These are phyloP conservation scores for Trachops cirrhosus DNA, from an alignment of 2,797 vertebrate genomes.

Conservation along the genomic window DNA sequence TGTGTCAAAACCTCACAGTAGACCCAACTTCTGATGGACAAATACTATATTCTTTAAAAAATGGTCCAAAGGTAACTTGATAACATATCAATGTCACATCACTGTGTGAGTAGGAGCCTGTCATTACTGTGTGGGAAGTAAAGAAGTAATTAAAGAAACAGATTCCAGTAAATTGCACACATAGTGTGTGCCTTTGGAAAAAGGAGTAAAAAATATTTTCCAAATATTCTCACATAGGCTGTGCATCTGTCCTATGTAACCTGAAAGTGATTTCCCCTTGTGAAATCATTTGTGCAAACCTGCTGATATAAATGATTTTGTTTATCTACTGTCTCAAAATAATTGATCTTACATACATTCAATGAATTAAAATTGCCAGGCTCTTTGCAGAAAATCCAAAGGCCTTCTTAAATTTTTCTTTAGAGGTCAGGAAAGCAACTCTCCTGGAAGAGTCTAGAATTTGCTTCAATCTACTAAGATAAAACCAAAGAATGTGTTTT, in stretches of 20 bases:
- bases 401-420: not conserved
- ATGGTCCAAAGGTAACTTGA: not conserved
- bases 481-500: slow-evolving; percentile 62
- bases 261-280: slow-evolving; percentile 36
- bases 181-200: not conserved
- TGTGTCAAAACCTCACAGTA: slow-evolving; percentile 9
- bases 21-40: not conserved
- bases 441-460: slow-evolving; percentile 44
- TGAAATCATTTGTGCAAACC: slow-evolving; percentile 38
- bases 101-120: not conserved
- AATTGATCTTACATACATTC: slow-evolving; percentile 43
- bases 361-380: slow-evolving; percentile 53
- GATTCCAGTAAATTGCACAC: not conserved
- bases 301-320: slow-evolving; percentile 51
- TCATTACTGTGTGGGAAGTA: not conserved
- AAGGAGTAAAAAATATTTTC: slow-evolving; percentile 10
- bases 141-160: slow-evolving; percentile 22
- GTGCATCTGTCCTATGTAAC: slow-evolving; percentile 50
- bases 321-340: slow-evolving; percentile 60
- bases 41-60: not conserved
- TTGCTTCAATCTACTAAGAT: slow-evolving; percentile 50
- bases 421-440: not conserved
- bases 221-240: slow-evolving; percentile 28
- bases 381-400: slow-evolving; percentile 18
- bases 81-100: not conserved